Evolutionary conservation across 2,113 vertebrate genomes (phyloP).

Genomic region (Poecile atricapillus): DNA sequence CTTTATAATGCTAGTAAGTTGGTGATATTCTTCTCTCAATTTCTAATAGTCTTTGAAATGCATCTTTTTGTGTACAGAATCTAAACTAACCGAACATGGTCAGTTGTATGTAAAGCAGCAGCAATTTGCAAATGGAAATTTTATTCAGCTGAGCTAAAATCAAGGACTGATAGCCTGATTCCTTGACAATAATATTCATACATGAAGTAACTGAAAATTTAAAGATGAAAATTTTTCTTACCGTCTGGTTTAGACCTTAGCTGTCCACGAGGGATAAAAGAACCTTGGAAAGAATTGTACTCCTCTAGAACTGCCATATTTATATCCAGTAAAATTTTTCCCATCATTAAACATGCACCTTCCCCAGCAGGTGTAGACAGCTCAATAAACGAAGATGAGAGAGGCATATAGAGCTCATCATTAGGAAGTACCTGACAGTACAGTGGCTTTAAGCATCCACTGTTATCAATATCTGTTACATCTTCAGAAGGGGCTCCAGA

Average conservation of each 20-base stretch:
- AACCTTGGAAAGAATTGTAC: slow-evolving; percentile 7
- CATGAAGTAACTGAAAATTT: background rate
- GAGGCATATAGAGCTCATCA: slow-evolving; percentile 74
- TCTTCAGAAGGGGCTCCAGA: slow-evolving; percentile 74
- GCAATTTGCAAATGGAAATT: background rate
- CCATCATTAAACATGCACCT: slow-evolving; percentile 60
- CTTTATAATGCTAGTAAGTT: background rate
- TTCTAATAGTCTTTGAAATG: background rate
- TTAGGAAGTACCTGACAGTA: slow-evolving; percentile 81
- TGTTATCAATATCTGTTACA: slow-evolving; percentile 12
- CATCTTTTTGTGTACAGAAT: background rate
- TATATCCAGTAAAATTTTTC: slow-evolving; percentile 73
- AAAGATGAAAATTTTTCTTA: slow-evolving; percentile 24
- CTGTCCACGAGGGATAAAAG: slow-evolving; percentile 36
- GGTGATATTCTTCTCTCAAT: background rate
- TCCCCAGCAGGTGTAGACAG: slow-evolving; percentile 55
- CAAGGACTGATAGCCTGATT: background rate
- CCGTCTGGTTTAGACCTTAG: slow-evolving; percentile 10
- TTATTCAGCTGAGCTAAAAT: background rate
- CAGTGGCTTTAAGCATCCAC: slow-evolving; percentile 76
- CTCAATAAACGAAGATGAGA: slow-evolving; percentile 46
- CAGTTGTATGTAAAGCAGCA: background rate
- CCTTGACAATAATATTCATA: background rate
- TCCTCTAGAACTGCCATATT: slow-evolving; percentile 64
- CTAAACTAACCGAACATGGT: background rate